A percentile compares a stretch with the other conserved stretches of the same genome.
These are phyloP conservation scores for Eremobia ochroleuca DNA, from an alignment of 2,888 invertebrate species.

Conservation along the genomic window DNA sequence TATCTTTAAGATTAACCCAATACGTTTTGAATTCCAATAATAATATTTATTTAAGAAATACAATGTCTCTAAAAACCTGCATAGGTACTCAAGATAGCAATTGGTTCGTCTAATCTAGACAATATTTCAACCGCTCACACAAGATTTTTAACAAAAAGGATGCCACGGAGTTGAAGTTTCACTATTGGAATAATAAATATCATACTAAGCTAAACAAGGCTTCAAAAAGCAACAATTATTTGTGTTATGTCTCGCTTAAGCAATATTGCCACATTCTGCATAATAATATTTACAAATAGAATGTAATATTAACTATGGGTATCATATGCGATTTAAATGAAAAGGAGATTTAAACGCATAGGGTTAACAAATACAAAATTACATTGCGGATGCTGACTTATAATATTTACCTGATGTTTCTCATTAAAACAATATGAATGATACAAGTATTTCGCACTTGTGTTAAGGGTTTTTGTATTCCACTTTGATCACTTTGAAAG, in stretches of 20 bases:
- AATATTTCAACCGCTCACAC: background rate
- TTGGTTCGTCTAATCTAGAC: background rate
- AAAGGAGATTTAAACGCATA: background rate
- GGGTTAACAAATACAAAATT: background rate
- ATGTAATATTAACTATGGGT: background rate
- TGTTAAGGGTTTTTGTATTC: background rate
- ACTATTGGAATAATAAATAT: background rate
- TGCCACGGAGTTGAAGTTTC: background rate
- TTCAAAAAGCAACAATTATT: background rate
- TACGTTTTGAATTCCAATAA: background rate
- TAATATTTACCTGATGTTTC: conserved; percentile 4
- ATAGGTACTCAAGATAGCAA: background rate
- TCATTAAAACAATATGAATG: background rate
- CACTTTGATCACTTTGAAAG: background rate
- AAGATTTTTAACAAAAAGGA: background rate
- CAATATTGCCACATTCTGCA: background rate
- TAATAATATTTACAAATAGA: background rate
- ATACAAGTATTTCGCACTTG: background rate
- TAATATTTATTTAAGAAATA: background rate
- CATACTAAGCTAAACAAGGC: background rate
- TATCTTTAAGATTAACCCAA: background rate
- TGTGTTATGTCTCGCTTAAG: background rate
- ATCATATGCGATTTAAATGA: background rate
- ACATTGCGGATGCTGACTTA: background rate
- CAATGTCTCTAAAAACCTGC: background rate